Evolutionary conservation across 1,140 invertebrate genomes (phyloP).

Genomic region (Brachionus rubens): DNA sequence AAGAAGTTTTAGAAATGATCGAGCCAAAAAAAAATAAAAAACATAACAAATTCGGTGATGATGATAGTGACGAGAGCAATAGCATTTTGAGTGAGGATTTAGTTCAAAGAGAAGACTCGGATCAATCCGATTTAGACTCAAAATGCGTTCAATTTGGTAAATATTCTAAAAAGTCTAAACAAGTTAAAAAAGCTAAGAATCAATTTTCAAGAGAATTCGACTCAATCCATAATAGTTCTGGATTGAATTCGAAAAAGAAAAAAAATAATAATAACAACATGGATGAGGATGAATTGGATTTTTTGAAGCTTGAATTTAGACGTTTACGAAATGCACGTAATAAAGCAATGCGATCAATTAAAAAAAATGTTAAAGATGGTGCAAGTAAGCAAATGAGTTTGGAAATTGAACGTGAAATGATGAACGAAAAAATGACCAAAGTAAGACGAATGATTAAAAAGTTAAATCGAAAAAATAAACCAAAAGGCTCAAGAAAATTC

Average conservation of each 20-base stretch:
- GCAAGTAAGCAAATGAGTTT: background rate
- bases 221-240: constrained; percentile 13
- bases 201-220: background rate
- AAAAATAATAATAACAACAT: background rate
- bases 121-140: background rate
- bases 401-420: constrained; percentile 25
- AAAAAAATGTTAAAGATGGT: constrained; percentile 32
- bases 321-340: constrained; percentile 28
- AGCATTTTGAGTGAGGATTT: background rate
- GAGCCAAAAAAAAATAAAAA: background rate
- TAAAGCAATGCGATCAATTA: constrained; percentile 24
- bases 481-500: background rate
- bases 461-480: constrained; percentile 17
- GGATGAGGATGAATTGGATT: background rate
- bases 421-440: constrained; percentile 29
- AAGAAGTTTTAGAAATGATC: background rate
- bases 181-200: background rate
- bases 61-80: background rate
- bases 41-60: background rate
- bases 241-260: background rate
- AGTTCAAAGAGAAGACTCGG: background rate
- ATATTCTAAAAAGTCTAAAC: constrained; percentile 38
- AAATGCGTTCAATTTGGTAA: constrained; percentile 35
- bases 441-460: constrained; percentile 33
- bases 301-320: background rate